A percentile compares a stretch with the other conserved stretches of the same genome.
These are phyloP conservation scores for Rhopalosiphum nymphaeae DNA, from an alignment of 2,888 invertebrate species.

Conservation along the genomic window DNA sequence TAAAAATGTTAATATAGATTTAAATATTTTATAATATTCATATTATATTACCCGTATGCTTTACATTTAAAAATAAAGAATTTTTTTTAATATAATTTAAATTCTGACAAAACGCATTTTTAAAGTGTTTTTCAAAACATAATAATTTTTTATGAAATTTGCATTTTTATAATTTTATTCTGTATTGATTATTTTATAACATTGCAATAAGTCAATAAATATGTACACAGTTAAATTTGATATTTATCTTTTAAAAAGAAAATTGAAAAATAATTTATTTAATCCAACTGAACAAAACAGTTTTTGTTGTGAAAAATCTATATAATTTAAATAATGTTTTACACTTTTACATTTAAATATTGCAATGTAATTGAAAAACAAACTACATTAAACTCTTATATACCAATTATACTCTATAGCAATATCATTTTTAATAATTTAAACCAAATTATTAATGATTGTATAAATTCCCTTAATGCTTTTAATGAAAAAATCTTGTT, in stretches of 20 bases:
- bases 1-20: background rate
- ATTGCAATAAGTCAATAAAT: background rate
- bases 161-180: background rate
- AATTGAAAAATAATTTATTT: background rate
- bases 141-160: background rate
- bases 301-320: background rate
- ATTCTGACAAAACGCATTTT: background rate
- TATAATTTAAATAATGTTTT: conserved; percentile 17
- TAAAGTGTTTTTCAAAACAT: background rate
- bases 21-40: background rate
- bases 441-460: conserved; percentile 2
- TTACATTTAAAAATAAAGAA: too few species aligned
- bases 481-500: conserved; percentile 11
- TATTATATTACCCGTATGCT: too few species aligned
- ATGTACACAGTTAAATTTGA: background rate
- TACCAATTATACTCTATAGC: background rate
- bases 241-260: background rate
- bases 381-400: conserved; percentile 15
- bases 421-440: conserved; percentile 12
- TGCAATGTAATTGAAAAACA: conserved; percentile 15
- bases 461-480: background rate
- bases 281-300: background rate
- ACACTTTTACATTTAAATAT: conserved; percentile 7
- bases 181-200: background rate
- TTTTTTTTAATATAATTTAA: background rate